Evolutionary conservation across 2,888 invertebrate species (phyloP), one percentile per base, ranked within the genome.

Genomic region (Mamestra brassicae): DNA sequence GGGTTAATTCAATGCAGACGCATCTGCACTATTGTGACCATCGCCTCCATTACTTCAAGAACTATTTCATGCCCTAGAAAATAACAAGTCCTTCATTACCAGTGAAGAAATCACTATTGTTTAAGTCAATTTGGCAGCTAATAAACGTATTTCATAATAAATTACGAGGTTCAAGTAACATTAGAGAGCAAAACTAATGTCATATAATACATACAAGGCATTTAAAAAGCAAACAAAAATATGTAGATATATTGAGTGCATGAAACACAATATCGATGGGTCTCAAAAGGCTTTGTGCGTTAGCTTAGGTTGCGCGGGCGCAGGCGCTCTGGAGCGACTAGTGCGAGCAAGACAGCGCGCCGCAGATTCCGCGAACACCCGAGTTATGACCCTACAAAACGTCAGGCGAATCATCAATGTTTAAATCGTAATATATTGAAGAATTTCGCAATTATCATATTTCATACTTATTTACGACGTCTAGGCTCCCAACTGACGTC

Each of bases 401-500:
- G 95, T 95, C 96, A 93, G 91, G 87, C 91, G 94, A 93, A 95
- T 96, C 96, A 94, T 96, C 96, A 96, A 96, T 96, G 95, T 94
- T 95, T 93, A 95, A 96, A 96, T 95, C 95, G 95, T 95, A 95
- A 96, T 96, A 96, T 96, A 96, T 96, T 95, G 94, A 94, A 96
- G 96, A 96, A 96, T 96, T 96, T 96, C 90, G 96, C 96, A 96
- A 96, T 96, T 96, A 96, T 96, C 96, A 96, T 96, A 96, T 95
- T 96, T 96, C 96, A 96, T 95, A 94, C 92, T 92, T 95, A 94
- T 96, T 96, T 96, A 96, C 96, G 96, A 96, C 91, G 94, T 94
- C 96, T 96, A 96, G 95, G 95, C 93, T 91, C 85, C 91, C 92
- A 92, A 90, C 93, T 91, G 95, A 95, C 95, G 91, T 94, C 94